Base-by-base conservation (phyloP, 1,140 invertebrate genomes). In the Halesus radiatus region DNA sequence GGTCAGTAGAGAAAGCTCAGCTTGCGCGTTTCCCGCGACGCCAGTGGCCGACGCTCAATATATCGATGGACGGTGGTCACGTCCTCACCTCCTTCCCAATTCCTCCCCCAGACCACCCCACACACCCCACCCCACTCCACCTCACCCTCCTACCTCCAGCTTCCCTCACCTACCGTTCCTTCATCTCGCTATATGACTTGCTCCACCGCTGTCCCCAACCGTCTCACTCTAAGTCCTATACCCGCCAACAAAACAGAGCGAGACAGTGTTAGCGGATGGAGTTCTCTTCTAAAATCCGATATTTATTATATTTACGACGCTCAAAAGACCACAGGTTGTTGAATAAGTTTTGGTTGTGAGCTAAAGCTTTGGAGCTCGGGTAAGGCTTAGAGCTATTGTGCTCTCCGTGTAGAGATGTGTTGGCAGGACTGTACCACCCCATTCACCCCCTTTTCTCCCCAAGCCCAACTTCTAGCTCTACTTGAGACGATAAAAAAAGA, bases 231-330 rank as follows among this genome's bases (percentile, higher is more conserved):
- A 79, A 77, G 84, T 79, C 76, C 78, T 80, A 64, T 76, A 16
- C 10, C 73, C 56, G 54, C 82, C n/a, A 56, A 77, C 75, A 78
- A 15, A 32, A 23, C 32, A 54, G 29, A 72, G 56, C 60, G 66
- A 66, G 70, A 78, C 29, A 3, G 29, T 56, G 15, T 56, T 66
- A 56, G 13, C 45, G 15, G 29, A 66, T 86, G 74, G 74, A 81
- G 84, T 84, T 84, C 85, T 29, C 76, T 68, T 84, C 84, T 80
- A 84, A 85, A 85, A 86, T 86, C 86, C 88, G 88, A 88, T 89
- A 88, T 89, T 89, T 86, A 87, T 88, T 88, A 88, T 89, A 89
- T 89, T 90, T 90, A 90, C 87, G 89, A 90, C 88, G 87, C 88
- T 90, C 88, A 89, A 89, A 89, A 89, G 88, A 88, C 88, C 88